Conservation (phyloP, 2,888 invertebrate species). For the Sesamia inferens region DNA sequence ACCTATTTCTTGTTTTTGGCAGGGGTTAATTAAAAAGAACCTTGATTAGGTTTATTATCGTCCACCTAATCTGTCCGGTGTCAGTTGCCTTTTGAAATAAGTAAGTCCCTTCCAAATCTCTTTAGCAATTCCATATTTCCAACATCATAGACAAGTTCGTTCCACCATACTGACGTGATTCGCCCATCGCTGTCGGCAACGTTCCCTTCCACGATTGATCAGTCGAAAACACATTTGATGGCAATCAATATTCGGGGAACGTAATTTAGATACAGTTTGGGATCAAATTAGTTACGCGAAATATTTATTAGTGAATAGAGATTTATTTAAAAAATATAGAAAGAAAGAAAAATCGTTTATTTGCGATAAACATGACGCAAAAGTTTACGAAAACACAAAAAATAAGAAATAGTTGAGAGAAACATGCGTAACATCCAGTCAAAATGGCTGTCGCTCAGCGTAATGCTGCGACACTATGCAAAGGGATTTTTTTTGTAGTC, state of each 20-base stretch:
- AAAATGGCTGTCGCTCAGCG: too few species aligned
- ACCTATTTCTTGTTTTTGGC: not conserved
- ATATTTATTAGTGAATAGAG: not conserved
- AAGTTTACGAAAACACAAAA: too few species aligned
- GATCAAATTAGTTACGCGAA: not conserved
- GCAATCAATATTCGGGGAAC: constrained; percentile 60
- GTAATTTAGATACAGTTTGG: constrained; percentile 24
- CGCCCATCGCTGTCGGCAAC: constrained; percentile 8
- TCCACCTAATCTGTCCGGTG: not conserved
- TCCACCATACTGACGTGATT: constrained; percentile 20
- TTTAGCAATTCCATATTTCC: not conserved
- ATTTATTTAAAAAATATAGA: too few species aligned
- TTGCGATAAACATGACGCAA: too few species aligned
- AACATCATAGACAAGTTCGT: not conserved
- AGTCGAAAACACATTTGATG: constrained; percentile 58
- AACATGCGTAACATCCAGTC: too few species aligned
- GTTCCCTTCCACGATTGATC: constrained; percentile 50
- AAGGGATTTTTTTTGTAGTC: too few species aligned
- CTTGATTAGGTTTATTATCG: too few species aligned
- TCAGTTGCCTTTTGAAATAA: not conserved
- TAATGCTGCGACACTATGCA: too few species aligned
- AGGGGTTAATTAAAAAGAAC: not conserved
- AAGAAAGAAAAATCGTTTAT: too few species aligned
- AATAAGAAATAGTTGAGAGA: too few species aligned
- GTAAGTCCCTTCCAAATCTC: not conserved